A percentile compares a stretch with the other conserved stretches of the same genome.
Conservation (phyloP, 1,140 invertebrate genomes). For the Palaemon carinicauda region DNA sequence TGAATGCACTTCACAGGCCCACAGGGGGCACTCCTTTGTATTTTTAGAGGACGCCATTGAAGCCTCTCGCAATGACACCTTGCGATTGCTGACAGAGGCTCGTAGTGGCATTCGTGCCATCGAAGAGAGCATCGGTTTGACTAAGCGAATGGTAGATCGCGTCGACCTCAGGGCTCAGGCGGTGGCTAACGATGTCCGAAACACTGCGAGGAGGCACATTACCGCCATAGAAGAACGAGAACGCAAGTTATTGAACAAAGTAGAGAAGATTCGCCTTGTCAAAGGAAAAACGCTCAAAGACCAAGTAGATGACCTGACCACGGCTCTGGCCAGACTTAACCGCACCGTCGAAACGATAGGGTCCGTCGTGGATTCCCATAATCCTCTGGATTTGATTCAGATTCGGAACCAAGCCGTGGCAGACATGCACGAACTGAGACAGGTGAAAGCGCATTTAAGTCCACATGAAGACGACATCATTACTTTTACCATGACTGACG, state of each 20-base stretch:
- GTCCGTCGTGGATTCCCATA: conserved; percentile 67
- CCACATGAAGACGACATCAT: conserved; percentile 71
- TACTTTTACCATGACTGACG: conserved; percentile 69
- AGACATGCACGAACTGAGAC: conserved; percentile 78
- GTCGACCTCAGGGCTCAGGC: conserved; percentile 74
- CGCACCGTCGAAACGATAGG: conserved; percentile 75
- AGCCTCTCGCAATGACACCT: conserved; percentile 67
- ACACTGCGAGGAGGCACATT: conserved; percentile 74
- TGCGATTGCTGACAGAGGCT: conserved; percentile 67
- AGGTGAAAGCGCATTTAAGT: conserved; percentile 64
- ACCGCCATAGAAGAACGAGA: conserved; percentile 81
- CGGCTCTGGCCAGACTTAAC: conserved; percentile 72
- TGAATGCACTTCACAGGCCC: conserved; percentile 76
- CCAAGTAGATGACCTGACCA: conserved; percentile 75
- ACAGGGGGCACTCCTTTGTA: conserved; percentile 75
- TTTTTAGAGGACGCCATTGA: conserved; percentile 77
- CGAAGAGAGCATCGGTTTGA: conserved; percentile 69
- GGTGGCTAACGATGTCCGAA: conserved; percentile 76
- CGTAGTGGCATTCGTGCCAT: conserved; percentile 67
- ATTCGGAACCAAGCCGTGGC: conserved; percentile 75
- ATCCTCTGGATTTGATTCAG: conserved; percentile 73
- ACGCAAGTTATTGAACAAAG: conserved; percentile 76
- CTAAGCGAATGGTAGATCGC: conserved; percentile 74
- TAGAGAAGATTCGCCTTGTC: conserved; percentile 78
- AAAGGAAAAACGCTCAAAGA: conserved; percentile 77